phyloP scores from a whole-genome alignment of 2,797 vertebrate genomes.

The Lutjanus argentimaculatus region DNA sequence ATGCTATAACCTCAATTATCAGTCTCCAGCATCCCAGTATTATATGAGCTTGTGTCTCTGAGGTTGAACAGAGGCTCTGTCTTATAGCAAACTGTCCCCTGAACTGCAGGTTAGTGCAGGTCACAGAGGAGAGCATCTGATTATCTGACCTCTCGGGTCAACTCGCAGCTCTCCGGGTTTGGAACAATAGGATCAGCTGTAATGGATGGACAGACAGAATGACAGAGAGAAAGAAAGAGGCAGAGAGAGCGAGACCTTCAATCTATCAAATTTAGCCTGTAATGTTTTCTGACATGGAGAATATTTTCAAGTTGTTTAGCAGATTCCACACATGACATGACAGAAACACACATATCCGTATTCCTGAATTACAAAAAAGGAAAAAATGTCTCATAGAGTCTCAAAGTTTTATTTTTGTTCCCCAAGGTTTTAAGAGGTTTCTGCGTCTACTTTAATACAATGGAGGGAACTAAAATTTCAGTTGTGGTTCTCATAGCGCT shows the following conservation, averaged over 20 bases:
- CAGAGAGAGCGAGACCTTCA: conserved; percentile 37
- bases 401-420: conserved; percentile 33
- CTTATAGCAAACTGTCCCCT: conserved; percentile 54
- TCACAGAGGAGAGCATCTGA: conserved; percentile 79
- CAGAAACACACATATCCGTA: not conserved
- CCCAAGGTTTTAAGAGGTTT: not conserved
- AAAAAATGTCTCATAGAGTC: not conserved
- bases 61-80: conserved; percentile 27
- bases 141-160: conserved; percentile 81
- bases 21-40: conserved; percentile 23
- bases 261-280: conserved; percentile 54
- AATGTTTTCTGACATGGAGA: conserved; percentile 21
- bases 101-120: conserved; percentile 69
- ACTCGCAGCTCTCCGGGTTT: conserved; percentile 62
- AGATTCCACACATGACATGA: conserved; percentile 5
- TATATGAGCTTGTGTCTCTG: conserved; percentile 39
- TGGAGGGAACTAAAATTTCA: conserved; percentile 10
- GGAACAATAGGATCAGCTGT: conserved; percentile 79
- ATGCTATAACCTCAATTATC: conserved; percentile 36
- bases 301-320: conserved; percentile 18
- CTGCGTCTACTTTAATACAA: conserved; percentile 7
- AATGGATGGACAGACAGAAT: conserved; percentile 72
- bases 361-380: not conserved
- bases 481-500: not conserved
- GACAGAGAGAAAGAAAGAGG: conserved; percentile 45